Conservation (phyloP, 2,888 invertebrate genomes). For the Drosophila longiperda region DNA sequence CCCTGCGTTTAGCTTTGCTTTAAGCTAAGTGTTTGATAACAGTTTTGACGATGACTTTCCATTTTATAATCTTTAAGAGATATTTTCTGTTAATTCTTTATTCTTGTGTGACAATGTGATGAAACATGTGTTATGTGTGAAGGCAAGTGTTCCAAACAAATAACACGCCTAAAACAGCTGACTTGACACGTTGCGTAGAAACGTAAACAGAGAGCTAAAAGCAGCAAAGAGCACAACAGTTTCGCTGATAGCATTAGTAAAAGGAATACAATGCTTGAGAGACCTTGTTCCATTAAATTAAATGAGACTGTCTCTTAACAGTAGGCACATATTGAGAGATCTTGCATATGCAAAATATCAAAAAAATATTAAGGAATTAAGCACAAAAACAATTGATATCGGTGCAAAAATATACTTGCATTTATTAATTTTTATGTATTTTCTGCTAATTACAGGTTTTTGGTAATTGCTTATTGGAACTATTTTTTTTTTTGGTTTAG, state of each 20-base stretch:
- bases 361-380: background rate
- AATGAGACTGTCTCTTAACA: background rate
- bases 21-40: background rate
- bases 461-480: background rate
- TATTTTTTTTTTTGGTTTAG: background rate
- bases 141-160: background rate
- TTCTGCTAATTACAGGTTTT: background rate
- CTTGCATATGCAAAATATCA: background rate
- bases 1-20: background rate
- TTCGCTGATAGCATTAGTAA: background rate
- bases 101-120: background rate
- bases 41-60: background rate
- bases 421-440: background rate
- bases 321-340: background rate
- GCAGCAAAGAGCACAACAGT: background rate
- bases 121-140: background rate
- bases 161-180: background rate
- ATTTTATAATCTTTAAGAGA: background rate
- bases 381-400: background rate
- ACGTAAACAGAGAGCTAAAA: slow-evolving; percentile 3
- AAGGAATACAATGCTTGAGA: slow-evolving; percentile 1
- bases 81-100: background rate
- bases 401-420: background rate
- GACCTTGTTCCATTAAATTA: background rate
- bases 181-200: background rate